Evolutionary conservation across 92 coral and sea anemone species (phyloP).

Genomic region (Parazoanthus swiftii): DNA sequence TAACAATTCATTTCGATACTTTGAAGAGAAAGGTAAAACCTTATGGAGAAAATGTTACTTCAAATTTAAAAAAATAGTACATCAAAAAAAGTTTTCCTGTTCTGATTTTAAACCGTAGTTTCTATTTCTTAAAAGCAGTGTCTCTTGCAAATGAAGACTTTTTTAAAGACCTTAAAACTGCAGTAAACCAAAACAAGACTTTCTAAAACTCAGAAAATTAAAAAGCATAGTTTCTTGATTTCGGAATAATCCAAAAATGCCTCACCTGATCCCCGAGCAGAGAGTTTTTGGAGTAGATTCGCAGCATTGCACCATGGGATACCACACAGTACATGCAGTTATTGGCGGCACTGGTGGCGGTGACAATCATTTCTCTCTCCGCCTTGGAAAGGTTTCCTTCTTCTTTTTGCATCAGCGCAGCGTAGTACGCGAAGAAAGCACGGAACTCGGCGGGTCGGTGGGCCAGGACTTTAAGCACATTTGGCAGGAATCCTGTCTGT

Average conservation of each 20-base stretch:
- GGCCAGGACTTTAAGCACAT: conserved; percentile 84
- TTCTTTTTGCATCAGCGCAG: conserved; percentile 82
- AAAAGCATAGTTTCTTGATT: background rate
- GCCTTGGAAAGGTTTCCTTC: conserved; percentile 81
- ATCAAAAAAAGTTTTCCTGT: too few species aligned
- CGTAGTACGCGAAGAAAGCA: conserved; percentile 85
- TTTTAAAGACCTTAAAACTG: too few species aligned
- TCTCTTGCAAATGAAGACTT: background rate
- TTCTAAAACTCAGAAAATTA: background rate
- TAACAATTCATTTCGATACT: too few species aligned
- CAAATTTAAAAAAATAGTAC: too few species aligned
- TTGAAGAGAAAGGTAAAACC: background rate
- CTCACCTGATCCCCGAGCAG: conserved; percentile 86
- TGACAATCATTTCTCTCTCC: conserved; percentile 92
- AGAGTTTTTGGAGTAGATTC: conserved; percentile 89
- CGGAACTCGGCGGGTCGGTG: conserved; percentile 98
- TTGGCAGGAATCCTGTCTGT: conserved; percentile 87
- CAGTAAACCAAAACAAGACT: too few species aligned
- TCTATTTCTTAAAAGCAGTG: background rate
- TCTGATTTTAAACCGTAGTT: too few species aligned
- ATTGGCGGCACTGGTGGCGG: conserved; percentile 94
- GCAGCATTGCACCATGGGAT: conserved; percentile 91
- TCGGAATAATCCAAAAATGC: background rate
- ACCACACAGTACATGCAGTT: conserved; percentile 96
- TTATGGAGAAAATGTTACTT: background rate